Conservation (phyloP, 2,113 vertebrate species). For the Bambusicola thoracicus region DNA sequence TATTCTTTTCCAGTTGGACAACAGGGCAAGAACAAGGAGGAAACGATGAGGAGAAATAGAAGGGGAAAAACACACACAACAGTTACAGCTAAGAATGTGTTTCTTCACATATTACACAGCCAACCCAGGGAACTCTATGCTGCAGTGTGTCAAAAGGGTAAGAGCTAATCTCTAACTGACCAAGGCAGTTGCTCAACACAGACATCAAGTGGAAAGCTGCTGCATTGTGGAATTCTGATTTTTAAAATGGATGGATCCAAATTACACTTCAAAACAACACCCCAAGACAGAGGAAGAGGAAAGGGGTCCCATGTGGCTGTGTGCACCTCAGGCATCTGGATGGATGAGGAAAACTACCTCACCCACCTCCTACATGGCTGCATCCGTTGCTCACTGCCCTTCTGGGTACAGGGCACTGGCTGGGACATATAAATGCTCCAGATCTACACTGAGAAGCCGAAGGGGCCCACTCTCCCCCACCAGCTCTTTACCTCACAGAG, state of each 20-base stretch:
- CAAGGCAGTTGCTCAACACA: background rate
- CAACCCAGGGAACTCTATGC: background rate
- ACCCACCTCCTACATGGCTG: background rate
- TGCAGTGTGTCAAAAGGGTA: background rate
- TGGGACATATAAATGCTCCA: background rate
- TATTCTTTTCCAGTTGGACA: conserved; percentile 37
- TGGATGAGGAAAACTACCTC: background rate
- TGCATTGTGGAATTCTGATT: background rate
- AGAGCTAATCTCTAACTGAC: background rate
- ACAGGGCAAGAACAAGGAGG: background rate
- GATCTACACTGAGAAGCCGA: background rate
- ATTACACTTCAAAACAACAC: background rate
- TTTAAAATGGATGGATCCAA: background rate
- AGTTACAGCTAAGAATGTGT: background rate
- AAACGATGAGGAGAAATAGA: background rate
- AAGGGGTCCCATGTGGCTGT: background rate
- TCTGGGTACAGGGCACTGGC: background rate
- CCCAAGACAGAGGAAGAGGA: background rate
- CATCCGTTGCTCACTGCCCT: background rate
- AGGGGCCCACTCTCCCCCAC: background rate
- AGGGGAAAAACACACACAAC: background rate
- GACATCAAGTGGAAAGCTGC: background rate
- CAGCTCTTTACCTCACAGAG: conserved; percentile 88
- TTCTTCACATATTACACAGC: background rate
- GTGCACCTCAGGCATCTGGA: background rate